Percentiles rank a stretch among this genome's conserved stretches.
These are phyloP conservation scores for Tenthredo scrophulariae DNA, from an alignment of 2,888 invertebrate species.

Conservation along the genomic window DNA sequence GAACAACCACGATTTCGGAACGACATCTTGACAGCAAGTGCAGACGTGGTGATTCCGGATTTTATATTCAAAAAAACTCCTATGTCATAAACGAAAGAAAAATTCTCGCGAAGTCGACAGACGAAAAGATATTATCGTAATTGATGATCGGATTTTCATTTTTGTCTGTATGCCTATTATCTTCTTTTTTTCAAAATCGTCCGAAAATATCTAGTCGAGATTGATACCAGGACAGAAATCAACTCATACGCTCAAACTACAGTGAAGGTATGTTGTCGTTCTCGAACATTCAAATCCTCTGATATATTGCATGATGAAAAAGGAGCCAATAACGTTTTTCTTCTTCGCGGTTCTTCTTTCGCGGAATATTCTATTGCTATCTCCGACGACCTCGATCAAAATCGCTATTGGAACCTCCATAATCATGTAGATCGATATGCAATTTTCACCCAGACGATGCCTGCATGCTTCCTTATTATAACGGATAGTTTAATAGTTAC, in stretches of 20 bases:
- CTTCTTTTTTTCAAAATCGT: no score
- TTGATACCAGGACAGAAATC: no score
- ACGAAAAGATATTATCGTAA: background rate
- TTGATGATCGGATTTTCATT: no score
- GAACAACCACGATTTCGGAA: background rate
- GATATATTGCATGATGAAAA: background rate
- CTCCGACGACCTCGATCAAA: background rate
- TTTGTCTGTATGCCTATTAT: no score
- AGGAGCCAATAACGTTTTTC: background rate
- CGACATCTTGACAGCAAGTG: background rate
- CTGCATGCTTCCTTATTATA: conserved; percentile 19
- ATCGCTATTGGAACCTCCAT: background rate
- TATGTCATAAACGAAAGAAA: background rate
- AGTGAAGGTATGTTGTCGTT: no score
- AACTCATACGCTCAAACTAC: no score
- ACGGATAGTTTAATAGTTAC: conserved; percentile 22
- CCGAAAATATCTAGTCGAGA: no score
- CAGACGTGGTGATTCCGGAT: background rate
- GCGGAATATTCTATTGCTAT: background rate
- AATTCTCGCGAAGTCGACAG: background rate
- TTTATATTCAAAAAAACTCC: background rate
- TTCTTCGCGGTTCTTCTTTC: background rate
- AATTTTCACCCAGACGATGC: background rate
- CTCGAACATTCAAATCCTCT: no score
- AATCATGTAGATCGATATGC: background rate